These are phyloP conservation scores for Drosophila meridionalis DNA, from an alignment of 2,888 invertebrate species.

Conservation along the genomic window DNA sequence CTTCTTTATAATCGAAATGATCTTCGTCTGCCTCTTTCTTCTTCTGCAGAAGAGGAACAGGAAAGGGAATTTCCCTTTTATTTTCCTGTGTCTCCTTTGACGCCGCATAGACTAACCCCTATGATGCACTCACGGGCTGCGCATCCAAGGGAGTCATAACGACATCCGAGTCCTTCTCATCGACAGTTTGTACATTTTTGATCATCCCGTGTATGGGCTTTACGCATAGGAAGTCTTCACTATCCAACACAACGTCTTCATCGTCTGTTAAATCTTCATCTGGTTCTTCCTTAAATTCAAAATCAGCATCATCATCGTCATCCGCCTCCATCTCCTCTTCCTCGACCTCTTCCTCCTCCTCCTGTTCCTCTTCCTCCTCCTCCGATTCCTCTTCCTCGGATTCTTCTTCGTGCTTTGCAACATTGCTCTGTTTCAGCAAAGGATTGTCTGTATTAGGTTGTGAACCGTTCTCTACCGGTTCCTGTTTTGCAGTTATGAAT, in stretches of 20 bases:
- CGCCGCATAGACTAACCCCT: conserved; percentile 8
- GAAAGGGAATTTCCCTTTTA: not conserved
- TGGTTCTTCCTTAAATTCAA: conserved; percentile 6
- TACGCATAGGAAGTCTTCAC: conserved; percentile 61
- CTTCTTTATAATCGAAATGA: conserved; percentile 11
- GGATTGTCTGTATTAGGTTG: conserved; percentile 6
- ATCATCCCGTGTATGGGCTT: conserved; percentile 40
- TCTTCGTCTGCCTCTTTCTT: not conserved
- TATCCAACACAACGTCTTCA: conserved; percentile 55
- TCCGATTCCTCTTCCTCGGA: not conserved
- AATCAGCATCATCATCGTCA: conserved; percentile 11
- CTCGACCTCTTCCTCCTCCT: not conserved
- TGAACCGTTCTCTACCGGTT: not conserved
- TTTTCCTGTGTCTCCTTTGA: not conserved
- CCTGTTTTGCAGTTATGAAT: not conserved
- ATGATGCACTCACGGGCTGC: conserved; percentile 27
- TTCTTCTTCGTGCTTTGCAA: not conserved
- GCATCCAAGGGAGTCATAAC: conserved; percentile 37
- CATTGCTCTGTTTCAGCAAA: not conserved
- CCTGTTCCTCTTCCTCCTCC: not conserved
- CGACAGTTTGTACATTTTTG: conserved; percentile 5
- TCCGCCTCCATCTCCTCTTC: not conserved
- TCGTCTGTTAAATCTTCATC: conserved; percentile 24
- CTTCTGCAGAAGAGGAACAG: not conserved
- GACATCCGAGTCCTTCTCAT: conserved; percentile 36